phyloP scores from a whole-genome alignment of 2,113 vertebrate species.

The Cercocebus atys region DNA sequence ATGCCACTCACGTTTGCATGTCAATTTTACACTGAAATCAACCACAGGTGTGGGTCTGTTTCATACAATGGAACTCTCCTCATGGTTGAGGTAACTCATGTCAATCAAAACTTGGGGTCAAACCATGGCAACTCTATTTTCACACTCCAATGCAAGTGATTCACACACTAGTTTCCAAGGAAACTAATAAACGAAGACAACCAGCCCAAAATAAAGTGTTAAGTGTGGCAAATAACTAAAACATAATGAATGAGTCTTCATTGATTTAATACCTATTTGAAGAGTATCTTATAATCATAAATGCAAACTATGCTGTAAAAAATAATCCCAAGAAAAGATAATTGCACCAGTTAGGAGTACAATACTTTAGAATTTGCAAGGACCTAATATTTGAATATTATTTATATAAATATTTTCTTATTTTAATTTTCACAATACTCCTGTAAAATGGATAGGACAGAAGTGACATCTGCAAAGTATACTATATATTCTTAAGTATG shows the following conservation, averaged over 20 bases:
- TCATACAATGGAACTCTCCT: neutral
- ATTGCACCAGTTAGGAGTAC: neutral
- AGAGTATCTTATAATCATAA: neutral
- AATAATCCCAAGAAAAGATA: neutral
- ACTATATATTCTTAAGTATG: neutral
- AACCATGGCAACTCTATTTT: slow-evolving; percentile 24
- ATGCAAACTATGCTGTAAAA: neutral
- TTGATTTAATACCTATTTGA: neutral
- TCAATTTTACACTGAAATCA: neutral
- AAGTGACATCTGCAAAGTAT: neutral
- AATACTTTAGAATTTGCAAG: neutral
- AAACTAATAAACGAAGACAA: slow-evolving; percentile 19
- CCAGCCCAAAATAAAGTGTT: neutral
- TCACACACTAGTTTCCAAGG: neutral
- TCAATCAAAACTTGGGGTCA: neutral
- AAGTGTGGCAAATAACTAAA: neutral
- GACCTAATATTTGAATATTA: neutral
- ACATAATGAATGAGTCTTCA: neutral
- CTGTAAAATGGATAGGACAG: neutral
- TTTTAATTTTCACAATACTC: neutral
- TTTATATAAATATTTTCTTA: neutral
- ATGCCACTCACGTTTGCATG: neutral
- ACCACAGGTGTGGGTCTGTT: neutral
- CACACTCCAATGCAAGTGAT: neutral
- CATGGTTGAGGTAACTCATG: neutral